These are phyloP conservation scores for Phyllotis vaccarum DNA, from an alignment of 2,797 vertebrate genomes.

Conservation along the genomic window DNA sequence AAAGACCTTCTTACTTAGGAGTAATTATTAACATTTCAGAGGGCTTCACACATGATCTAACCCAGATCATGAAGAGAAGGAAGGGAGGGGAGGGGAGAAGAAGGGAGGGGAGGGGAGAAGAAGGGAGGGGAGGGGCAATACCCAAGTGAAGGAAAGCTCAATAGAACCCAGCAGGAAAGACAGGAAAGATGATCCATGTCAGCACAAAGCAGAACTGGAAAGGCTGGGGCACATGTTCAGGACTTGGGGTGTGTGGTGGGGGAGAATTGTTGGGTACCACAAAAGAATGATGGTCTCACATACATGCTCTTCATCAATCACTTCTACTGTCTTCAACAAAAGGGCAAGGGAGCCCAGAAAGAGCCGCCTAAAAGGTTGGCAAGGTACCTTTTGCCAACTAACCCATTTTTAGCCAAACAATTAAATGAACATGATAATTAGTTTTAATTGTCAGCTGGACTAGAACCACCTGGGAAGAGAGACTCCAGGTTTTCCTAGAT, in stretches of 20 bases:
- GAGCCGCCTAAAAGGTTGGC: not conserved
- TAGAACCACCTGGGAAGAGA: not conserved
- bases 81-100: not conserved
- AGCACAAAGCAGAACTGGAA: not conserved
- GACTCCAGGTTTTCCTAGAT: not conserved
- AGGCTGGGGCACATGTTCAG: not conserved
- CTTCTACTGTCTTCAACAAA: not conserved
- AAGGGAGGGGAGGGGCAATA: not conserved
- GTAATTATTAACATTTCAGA: not conserved
- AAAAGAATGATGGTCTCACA: not conserved
- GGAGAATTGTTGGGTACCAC: not conserved
- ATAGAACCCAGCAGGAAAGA: no score
- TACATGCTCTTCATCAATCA: not conserved
- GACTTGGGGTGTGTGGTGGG: no score
- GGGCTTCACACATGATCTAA: not conserved
- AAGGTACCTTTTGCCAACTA: not conserved
- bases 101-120: no score
- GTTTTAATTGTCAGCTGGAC: not conserved
- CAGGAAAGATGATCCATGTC: no score
- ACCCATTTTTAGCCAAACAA: not conserved
- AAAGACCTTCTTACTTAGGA: not conserved
- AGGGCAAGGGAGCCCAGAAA: not conserved
- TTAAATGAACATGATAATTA: not conserved
- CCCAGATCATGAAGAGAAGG: not conserved
- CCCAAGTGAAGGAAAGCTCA: not conserved